phyloP scores from a whole-genome alignment of 2,888 invertebrate species.

The Dromius quadrimaculatus region DNA sequence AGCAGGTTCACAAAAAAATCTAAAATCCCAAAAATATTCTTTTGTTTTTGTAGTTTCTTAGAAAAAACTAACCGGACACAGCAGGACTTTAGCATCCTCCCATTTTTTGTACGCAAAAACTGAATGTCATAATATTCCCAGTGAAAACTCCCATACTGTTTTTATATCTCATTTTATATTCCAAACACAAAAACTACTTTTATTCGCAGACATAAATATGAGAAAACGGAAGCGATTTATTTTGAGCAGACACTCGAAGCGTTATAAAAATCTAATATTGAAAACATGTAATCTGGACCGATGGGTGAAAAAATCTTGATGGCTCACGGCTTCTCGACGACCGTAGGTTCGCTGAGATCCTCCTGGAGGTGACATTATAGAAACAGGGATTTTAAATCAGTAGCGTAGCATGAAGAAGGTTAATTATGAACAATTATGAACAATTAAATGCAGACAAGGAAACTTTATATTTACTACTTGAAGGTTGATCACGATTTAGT shows the following conservation, averaged over 20 bases:
- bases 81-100: not conserved
- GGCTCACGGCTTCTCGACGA: conserved; percentile 4
- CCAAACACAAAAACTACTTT: conserved; percentile 28
- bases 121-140: conserved; percentile 7
- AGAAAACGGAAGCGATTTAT: conserved; percentile 35
- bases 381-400: too few species aligned
- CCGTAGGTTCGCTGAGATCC: too few species aligned
- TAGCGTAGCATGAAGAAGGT: too few species aligned
- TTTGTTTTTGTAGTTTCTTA: too few species aligned
- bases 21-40: too few species aligned
- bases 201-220: conserved; percentile 37
- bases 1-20: too few species aligned
- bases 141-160: conserved; percentile 26
- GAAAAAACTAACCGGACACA: conserved; percentile 26
- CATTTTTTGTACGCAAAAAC: conserved; percentile 10
- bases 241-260: conserved; percentile 21
- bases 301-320: conserved; percentile 13
- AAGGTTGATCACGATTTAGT: too few species aligned
- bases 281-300: conserved; percentile 35
- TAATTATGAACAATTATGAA: too few species aligned
- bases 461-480: too few species aligned
- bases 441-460: too few species aligned
- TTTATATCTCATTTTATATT: conserved; percentile 27
- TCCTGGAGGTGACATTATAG: conserved; percentile 36
- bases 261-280: conserved; percentile 44